Conservation (phyloP, 2,113 vertebrate genomes). For the Eretmodus cyanostictus region DNA sequence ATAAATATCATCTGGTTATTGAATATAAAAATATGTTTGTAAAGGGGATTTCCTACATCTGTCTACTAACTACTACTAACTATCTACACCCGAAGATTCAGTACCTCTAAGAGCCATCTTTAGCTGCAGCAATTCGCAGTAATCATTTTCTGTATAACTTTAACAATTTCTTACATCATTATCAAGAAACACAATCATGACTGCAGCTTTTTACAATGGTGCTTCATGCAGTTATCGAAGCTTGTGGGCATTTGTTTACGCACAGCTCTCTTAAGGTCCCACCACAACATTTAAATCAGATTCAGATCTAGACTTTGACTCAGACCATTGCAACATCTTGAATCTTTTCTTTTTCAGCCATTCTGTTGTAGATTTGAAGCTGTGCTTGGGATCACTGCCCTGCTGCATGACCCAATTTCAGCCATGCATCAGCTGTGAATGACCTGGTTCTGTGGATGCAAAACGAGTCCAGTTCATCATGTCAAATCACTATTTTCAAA, state of each 20-base stretch:
- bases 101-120: neutral
- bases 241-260: neutral
- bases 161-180: neutral
- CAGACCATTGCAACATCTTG: neutral
- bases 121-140: neutral
- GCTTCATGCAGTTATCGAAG: neutral
- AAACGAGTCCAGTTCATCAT: neutral
- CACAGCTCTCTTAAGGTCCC: neutral
- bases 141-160: neutral
- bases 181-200: neutral
- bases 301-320: neutral
- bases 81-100: neutral
- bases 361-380: neutral
- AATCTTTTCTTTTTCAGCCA: neutral
- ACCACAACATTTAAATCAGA: neutral
- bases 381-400: neutral
- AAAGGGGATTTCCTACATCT: neutral
- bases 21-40: neutral
- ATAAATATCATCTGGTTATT: neutral
- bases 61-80: neutral
- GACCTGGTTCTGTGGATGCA: neutral
- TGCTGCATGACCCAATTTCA: neutral
- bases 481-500: neutral
- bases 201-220: neutral
- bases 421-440: neutral